A percentile compares a stretch with the other conserved stretches of the same genome.
These are phyloP conservation scores for Muscina levida DNA, from an alignment of 2,888 invertebrate genomes.

Conservation along the genomic window DNA sequence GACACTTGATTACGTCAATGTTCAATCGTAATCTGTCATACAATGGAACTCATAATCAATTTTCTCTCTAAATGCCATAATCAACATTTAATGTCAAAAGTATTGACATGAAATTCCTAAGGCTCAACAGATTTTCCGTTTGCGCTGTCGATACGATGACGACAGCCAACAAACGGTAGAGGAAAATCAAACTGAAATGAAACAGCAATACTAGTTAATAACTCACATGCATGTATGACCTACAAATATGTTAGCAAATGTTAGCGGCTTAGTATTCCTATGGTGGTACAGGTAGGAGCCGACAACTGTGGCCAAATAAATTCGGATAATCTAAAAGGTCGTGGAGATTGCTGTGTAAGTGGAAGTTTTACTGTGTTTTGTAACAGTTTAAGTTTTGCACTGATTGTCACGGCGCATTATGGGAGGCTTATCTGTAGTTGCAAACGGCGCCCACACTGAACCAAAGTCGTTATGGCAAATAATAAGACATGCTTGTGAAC, in stretches of 20 bases:
- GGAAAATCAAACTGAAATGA: conserved; percentile 32
- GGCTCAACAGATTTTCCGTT: conserved; percentile 42
- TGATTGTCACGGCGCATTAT: too few relatives aligned
- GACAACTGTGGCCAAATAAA: too few relatives aligned
- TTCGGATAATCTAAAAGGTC: too few relatives aligned
- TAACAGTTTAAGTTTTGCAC: too few relatives aligned
- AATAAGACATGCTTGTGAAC: conserved; percentile 35
- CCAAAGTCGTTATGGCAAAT: conserved; percentile 32
- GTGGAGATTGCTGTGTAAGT: too few relatives aligned
- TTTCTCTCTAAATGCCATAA: conserved; percentile 37
- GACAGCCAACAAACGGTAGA: neutral
- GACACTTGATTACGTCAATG: conserved; percentile 9
- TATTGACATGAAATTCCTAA: conserved; percentile 35
- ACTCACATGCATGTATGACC: conserved; percentile 37
- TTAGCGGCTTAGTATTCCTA: too few relatives aligned
- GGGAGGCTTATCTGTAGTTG: neutral
- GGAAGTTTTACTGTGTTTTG: too few relatives aligned
- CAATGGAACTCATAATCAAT: conserved; percentile 4
- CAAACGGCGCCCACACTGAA: conserved; percentile 47
- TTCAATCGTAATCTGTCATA: neutral
- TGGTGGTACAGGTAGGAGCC: too few relatives aligned
- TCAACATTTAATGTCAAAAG: conserved; percentile 50
- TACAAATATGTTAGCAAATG: too few relatives aligned
- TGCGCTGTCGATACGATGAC: neutral
- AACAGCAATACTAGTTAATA: conserved; percentile 55